Evolutionary conservation across 2,888 invertebrate species (phyloP), one percentile per base, ranked within the genome.

Genomic region (Parnassius glacialis): DNA sequence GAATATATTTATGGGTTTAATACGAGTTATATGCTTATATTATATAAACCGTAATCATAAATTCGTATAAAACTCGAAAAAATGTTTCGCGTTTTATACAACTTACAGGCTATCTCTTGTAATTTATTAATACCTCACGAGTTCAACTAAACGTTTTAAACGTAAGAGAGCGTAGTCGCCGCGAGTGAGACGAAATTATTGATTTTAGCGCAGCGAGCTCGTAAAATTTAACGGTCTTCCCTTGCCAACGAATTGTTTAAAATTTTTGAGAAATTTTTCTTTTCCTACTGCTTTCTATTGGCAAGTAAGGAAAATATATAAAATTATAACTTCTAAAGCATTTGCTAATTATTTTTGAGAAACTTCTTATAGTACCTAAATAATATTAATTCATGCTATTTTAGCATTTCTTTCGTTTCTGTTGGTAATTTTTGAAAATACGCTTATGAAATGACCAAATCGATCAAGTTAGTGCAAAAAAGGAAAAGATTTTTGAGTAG

Each of bases 121-220:
- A 41, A 13, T 53, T 53, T 48, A 53, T 53, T 41, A 48, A 45
- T 47, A 53, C 1, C 10, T 20, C 47, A 53, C 12, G 50, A 42
- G 53, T 59, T 20, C 11, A 56, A 45, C 55, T 45, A 3, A 42
- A 50, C 7, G 9, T 13, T 48, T n/a, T 48, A 48, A 13, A 50
- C 25, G 58, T 34, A 67, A 69, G 64, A 70, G 64, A 62, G 56
- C 25, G 55, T 57, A 34, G 59, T 64, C 68, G 66, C 70, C 69
- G 71, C 70, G 72, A 67, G 71, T 71, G 84, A 85, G 86, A 86
- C 83, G 77, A 80, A 82, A 79, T 84, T 90, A 90, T 89, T 83
- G 88, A 90, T 89, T 87, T 84, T 76, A 79, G 80, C 79, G 80
- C 80, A 79, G 76, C 76, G 75, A 69, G 73, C 75, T 78, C 78